These are phyloP conservation scores for Hipposideros armiger DNA, from an alignment of 2,113 vertebrate species.

Conservation along the genomic window DNA sequence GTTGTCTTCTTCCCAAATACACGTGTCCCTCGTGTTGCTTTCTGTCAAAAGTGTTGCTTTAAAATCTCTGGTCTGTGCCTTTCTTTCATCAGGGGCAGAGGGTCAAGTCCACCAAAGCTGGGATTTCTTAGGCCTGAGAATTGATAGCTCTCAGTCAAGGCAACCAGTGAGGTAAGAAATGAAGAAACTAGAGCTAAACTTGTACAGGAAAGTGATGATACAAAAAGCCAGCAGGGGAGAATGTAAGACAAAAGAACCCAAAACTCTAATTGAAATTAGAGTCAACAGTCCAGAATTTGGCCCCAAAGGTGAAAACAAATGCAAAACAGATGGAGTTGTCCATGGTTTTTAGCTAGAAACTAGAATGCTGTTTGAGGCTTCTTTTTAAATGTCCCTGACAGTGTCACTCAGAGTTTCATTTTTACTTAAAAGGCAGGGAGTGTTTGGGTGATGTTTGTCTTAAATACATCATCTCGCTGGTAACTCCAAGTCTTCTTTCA, in stretches of 20 bases:
- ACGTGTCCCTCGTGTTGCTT: neutral
- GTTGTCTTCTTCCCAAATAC: neutral
- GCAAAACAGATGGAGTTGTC: neutral
- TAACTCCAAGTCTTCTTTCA: neutral
- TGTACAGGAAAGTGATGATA: neutral
- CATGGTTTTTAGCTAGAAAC: neutral
- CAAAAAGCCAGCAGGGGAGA: neutral
- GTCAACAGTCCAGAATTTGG: neutral
- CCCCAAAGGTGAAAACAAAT: conserved; percentile 15
- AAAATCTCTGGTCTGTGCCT: neutral
- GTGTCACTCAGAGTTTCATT: neutral
- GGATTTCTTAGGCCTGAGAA: neutral
- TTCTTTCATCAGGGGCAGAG: neutral
- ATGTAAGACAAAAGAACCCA: neutral
- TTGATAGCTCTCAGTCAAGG: neutral
- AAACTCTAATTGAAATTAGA: neutral
- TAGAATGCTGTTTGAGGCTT: neutral
- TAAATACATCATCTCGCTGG: neutral
- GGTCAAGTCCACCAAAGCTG: neutral
- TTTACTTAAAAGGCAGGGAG: neutral
- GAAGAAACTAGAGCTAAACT: neutral
- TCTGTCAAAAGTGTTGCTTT: neutral
- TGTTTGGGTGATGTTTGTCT: neutral
- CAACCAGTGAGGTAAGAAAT: neutral
- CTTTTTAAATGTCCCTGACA: neutral